These are phyloP conservation scores for Proteles cristata DNA, from an alignment of 2,113 vertebrate species.

Conservation along the genomic window DNA sequence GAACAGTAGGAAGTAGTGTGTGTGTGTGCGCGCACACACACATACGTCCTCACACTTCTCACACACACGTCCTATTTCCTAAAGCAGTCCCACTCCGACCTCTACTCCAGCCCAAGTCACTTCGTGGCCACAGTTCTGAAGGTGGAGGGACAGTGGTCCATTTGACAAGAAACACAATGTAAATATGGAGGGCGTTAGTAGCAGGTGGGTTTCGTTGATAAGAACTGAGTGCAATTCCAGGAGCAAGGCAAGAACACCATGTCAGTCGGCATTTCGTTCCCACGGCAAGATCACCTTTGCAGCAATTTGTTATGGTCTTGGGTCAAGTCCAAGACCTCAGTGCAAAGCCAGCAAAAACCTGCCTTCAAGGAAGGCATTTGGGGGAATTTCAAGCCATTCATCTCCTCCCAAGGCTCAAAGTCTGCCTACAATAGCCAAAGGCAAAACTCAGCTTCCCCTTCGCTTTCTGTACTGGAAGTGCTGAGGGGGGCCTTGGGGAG, in stretches of 20 bases:
- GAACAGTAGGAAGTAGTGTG: not conserved
- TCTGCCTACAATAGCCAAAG: not conserved
- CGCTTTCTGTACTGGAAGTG: not conserved
- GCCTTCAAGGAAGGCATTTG: not conserved
- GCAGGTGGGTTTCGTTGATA: not conserved
- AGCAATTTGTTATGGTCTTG: not conserved
- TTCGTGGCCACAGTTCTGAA: not conserved
- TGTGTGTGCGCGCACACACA: rapidly evolving
- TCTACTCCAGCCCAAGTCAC: not conserved
- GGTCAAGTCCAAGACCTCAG: constrained; percentile 4
- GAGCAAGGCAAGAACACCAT: rapidly evolving
- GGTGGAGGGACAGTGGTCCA: not conserved
- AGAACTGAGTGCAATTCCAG: not conserved
- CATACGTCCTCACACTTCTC: not conserved
- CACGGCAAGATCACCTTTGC: not conserved
- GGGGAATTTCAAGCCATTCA: not conserved
- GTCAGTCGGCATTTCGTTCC: not conserved
- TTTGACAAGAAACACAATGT: not conserved
- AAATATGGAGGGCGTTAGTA: not conserved
- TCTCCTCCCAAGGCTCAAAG: not conserved
- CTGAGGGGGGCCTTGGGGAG: not conserved
- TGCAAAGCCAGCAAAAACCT: not conserved
- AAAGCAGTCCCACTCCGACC: not conserved
- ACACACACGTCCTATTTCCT: not conserved
- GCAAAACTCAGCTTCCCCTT: not conserved